Percentiles rank a stretch among this genome's conserved stretches.
phyloP scores from a whole-genome alignment of 2,113 vertebrate genomes.

The Tragulus kanchil region DNA sequence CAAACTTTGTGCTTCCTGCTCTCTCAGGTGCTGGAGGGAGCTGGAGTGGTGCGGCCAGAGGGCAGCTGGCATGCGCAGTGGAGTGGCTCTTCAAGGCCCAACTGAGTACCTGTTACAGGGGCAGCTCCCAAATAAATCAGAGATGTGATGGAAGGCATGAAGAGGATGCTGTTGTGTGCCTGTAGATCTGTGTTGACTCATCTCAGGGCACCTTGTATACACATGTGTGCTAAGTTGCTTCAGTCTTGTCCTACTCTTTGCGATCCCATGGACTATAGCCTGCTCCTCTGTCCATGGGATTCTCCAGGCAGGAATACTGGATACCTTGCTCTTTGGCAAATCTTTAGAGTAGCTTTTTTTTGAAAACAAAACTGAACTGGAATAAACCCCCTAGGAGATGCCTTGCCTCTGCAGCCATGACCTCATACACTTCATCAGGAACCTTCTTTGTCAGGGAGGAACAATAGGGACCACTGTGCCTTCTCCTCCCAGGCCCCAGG shows the following conservation, averaged over 20 bases:
- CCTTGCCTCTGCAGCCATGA: background rate
- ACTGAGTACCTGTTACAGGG: background rate
- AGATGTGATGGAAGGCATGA: background rate
- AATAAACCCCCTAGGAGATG: background rate
- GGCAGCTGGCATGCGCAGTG: background rate
- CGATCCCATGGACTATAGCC: background rate
- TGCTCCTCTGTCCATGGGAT: background rate
- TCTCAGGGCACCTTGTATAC: background rate
- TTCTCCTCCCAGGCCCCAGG: background rate
- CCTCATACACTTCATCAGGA: background rate
- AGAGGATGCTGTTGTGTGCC: background rate
- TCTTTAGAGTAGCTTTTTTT: background rate
- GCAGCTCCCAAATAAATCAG: background rate
- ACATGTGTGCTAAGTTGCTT: background rate
- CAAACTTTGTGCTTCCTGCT: background rate
- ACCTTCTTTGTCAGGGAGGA: slow-evolving; percentile 3
- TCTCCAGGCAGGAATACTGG: background rate
- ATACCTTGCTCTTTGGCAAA: background rate
- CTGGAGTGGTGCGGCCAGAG: background rate
- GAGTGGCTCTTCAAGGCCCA: background rate
- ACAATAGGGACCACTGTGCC: background rate
- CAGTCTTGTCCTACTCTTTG: background rate
- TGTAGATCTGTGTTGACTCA: background rate
- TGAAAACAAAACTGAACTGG: slow-evolving; percentile 12
- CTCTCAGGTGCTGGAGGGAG: background rate